phyloP scores from a whole-genome alignment of 2,888 invertebrate genomes.

The Drosophila imparisetae region DNA sequence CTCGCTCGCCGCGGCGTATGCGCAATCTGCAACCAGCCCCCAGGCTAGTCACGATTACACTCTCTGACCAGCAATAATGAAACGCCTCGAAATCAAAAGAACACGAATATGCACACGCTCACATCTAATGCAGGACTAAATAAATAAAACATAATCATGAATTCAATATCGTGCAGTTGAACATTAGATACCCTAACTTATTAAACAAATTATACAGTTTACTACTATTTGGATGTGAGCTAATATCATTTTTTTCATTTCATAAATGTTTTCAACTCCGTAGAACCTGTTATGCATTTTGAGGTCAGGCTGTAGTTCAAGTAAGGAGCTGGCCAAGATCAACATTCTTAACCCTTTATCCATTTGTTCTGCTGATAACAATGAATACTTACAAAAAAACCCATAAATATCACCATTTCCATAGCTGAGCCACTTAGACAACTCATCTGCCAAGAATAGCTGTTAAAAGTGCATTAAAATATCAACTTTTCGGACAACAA shows the following conservation, averaged over 20 bases:
- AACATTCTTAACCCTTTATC: neutral
- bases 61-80: conserved; percentile 43
- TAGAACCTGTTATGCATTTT: neutral
- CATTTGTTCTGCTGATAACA: neutral
- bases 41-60: conserved; percentile 65
- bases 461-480: neutral
- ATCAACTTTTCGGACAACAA: too few relatives aligned
- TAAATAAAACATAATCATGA: neutral
- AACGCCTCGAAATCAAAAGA: conserved; percentile 48
- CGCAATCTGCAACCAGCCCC: conserved; percentile 49
- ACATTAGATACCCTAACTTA: neutral
- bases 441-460: neutral
- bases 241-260: neutral
- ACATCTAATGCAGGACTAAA: conserved; percentile 33
- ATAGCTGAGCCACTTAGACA: neutral
- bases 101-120: conserved; percentile 2
- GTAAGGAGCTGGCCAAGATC: neutral
- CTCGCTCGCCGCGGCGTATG: conserved; percentile 54
- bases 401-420: neutral
- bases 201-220: neutral
- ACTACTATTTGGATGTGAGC: neutral
- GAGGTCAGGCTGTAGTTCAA: neutral
- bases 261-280: neutral
- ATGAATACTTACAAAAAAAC: neutral
- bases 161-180: neutral